A percentile compares a stretch with the other conserved stretches of the same genome.
phyloP scores from a whole-genome alignment of 2,797 vertebrate species.

The Mico argentatus region DNA sequence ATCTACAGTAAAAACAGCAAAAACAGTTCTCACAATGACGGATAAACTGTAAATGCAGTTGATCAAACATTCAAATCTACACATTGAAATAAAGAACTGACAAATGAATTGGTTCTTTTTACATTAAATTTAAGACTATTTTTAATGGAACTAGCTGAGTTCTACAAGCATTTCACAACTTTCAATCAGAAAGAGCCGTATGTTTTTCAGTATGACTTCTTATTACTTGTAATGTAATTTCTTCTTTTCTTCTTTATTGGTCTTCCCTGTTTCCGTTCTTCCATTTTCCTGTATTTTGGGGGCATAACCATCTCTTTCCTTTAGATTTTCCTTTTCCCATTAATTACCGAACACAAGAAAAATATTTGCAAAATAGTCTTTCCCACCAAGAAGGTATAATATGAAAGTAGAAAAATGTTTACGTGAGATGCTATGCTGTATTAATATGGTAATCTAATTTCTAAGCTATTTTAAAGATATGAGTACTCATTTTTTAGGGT shows the following conservation, averaged over 20 bases:
- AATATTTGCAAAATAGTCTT: neutral
- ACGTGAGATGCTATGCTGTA: neutral
- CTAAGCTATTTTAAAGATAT: neutral
- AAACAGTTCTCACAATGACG: neutral
- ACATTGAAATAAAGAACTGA: neutral
- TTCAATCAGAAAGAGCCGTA: neutral
- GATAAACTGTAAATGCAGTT: neutral
- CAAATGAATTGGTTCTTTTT: neutral
- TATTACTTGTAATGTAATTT: neutral
- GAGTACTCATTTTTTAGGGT: neutral
- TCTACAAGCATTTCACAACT: neutral
- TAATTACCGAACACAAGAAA: neutral
- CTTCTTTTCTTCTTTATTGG: neutral
- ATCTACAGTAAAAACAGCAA: neutral
- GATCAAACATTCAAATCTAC: neutral
- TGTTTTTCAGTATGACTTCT: neutral
- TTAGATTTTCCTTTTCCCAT: neutral
- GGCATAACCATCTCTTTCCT: neutral
- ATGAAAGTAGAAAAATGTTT: neutral
- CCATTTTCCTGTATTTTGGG: neutral
- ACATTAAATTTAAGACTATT: neutral
- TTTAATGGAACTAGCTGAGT: neutral
- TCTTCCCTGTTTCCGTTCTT: neutral
- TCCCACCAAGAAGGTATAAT: neutral
- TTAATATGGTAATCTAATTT: neutral